Percentiles rank a stretch among this genome's conserved stretches.
phyloP scores from a whole-genome alignment of 92 coral and sea anemone genomes.

The Chrysogorgia sp. region DNA sequence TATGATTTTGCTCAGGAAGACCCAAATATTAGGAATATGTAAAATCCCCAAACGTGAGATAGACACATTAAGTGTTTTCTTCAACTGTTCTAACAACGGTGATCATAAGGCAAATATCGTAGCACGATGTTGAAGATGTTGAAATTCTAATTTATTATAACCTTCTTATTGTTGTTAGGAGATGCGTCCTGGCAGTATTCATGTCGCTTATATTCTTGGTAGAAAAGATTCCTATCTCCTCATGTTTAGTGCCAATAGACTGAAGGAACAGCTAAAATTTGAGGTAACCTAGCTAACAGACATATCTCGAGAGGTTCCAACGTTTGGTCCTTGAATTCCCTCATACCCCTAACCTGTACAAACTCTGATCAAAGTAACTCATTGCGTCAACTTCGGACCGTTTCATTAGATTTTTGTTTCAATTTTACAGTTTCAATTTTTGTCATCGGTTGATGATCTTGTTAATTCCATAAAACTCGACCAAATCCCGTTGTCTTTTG shows the following conservation, averaged over 20 bases:
- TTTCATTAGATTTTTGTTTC: conserved; percentile 8
- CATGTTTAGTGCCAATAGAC: conserved; percentile 88
- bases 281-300: conserved; percentile 68
- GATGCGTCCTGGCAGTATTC: conserved; percentile 92
- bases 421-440: conserved; percentile 78
- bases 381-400: background rate
- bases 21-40: no score
- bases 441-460: conserved; percentile 87
- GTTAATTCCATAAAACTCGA: conserved; percentile 72
- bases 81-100: no score
- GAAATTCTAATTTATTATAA: background rate
- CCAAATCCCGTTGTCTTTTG: conserved; percentile 88
- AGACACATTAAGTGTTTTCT: no score
- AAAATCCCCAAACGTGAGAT: no score
- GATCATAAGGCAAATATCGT: no score
- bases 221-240: conserved; percentile 93
- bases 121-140: background rate
- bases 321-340: background rate
- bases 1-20: no score
- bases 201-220: conserved; percentile 85
- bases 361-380: background rate
- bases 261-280: conserved; percentile 94
- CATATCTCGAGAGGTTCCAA: background rate
- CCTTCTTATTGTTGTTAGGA: conserved; percentile 56
- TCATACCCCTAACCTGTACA: background rate